Conservation (phyloP, 2,113 vertebrate genomes). For the Cinclus cinclus region DNA sequence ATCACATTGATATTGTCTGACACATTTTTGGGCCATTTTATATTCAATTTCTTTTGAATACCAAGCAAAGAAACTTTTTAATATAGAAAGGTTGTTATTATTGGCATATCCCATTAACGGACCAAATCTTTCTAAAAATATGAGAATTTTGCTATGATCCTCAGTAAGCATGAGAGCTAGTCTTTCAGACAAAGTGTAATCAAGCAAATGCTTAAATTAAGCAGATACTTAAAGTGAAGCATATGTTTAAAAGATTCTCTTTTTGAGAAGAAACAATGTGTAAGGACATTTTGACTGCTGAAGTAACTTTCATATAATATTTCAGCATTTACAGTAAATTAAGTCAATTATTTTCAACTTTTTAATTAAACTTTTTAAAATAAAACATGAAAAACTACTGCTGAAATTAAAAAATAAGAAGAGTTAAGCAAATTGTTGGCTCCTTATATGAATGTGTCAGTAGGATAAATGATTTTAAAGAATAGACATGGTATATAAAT, state of each 20-base stretch:
- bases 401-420: background rate
- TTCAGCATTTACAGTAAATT: background rate
- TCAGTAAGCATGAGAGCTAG: background rate
- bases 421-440: background rate
- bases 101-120: background rate
- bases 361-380: background rate
- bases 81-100: background rate
- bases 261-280: background rate
- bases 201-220: background rate
- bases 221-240: background rate
- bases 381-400: background rate
- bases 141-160: background rate
- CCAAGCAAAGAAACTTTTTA: background rate
- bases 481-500: background rate
- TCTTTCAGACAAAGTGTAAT: background rate
- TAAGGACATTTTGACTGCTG: background rate
- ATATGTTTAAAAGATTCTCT: background rate
- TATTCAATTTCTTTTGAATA: background rate
- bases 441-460: background rate
- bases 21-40: background rate
- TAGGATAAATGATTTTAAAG: background rate
- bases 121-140: background rate
- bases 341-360: background rate
- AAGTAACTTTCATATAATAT: background rate
- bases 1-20: background rate